phyloP scores from a whole-genome alignment of 1,140 invertebrate species.

The Whitmania pigra region DNA sequence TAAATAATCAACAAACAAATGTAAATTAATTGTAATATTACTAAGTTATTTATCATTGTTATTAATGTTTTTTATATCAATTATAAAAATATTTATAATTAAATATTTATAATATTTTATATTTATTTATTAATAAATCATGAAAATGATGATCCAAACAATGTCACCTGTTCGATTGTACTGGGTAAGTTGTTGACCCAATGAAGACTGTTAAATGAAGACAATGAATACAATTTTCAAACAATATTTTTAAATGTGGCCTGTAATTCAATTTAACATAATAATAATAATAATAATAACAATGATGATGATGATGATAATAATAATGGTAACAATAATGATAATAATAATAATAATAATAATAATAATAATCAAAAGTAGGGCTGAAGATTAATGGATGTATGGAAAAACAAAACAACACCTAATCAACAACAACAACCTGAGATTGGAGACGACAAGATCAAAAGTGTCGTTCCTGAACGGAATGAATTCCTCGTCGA shows the following conservation, averaged over 20 bases:
- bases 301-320: background rate
- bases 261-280: no score
- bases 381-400: no score
- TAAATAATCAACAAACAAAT: no score
- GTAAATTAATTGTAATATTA: no score
- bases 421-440: constrained; percentile 32
- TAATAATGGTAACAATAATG: no score
- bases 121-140: background rate
- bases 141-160: constrained; percentile 21
- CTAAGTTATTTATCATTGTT: no score
- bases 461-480: constrained; percentile 74
- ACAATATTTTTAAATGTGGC: no score
- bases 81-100: no score
- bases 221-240: background rate
- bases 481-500: constrained; percentile 71
- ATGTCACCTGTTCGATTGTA: constrained; percentile 52
- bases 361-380: no score
- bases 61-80: background rate
- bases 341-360: background rate
- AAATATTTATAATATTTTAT: no score
- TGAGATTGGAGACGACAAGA: constrained; percentile 54
- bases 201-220: constrained; percentile 52
- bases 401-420: no score
- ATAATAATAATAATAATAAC: no score
- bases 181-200: constrained; percentile 95